These are phyloP conservation scores for Pseudomugil tenellus DNA, from an alignment of 2,797 vertebrate species.

Conservation along the genomic window DNA sequence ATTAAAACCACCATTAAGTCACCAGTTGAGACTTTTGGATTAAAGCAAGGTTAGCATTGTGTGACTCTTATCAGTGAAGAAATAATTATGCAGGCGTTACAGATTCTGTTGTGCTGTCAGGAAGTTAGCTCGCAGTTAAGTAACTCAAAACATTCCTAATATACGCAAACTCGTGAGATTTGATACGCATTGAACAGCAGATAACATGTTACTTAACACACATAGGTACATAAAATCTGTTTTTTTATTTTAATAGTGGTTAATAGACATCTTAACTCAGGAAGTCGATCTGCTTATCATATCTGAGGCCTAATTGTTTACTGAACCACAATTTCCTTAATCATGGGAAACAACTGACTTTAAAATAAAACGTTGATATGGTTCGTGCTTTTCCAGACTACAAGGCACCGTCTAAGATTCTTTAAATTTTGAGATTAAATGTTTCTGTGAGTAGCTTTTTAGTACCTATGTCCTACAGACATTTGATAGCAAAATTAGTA, in stretches of 20 bases:
- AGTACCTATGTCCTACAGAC: not conserved
- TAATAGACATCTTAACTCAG: slow-evolving; percentile 12
- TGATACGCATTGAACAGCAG: slow-evolving; percentile 9
- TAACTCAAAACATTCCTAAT: slow-evolving; percentile 38
- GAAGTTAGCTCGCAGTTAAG: slow-evolving; percentile 35
- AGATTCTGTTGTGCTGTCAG: slow-evolving; percentile 52
- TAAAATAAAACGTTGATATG: slow-evolving; percentile 15
- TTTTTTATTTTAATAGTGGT: not conserved
- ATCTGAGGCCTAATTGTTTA: slow-evolving; percentile 18
- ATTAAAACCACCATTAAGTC: not conserved
- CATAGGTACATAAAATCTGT: not conserved
- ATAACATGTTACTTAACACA: slow-evolving; percentile 16
- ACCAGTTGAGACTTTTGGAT: not conserved
- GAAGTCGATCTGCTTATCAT: slow-evolving; percentile 16
- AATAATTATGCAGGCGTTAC: slow-evolving; percentile 24
- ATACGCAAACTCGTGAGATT: slow-evolving; percentile 25
- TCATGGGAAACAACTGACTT: slow-evolving; percentile 40
- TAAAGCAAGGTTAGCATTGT: slow-evolving; percentile 31
- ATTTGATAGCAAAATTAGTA: not conserved
- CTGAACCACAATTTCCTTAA: slow-evolving; percentile 40
- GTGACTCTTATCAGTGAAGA: slow-evolving; percentile 23
- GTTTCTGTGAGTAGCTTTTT: not conserved
- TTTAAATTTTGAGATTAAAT: not conserved
- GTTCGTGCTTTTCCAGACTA: not conserved
- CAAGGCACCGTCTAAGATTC: slow-evolving; percentile 5